Evolutionary conservation across 2,888 invertebrate genomes (phyloP), one percentile per base, ranked within the genome.

Genomic region (Cenopis cana): DNA sequence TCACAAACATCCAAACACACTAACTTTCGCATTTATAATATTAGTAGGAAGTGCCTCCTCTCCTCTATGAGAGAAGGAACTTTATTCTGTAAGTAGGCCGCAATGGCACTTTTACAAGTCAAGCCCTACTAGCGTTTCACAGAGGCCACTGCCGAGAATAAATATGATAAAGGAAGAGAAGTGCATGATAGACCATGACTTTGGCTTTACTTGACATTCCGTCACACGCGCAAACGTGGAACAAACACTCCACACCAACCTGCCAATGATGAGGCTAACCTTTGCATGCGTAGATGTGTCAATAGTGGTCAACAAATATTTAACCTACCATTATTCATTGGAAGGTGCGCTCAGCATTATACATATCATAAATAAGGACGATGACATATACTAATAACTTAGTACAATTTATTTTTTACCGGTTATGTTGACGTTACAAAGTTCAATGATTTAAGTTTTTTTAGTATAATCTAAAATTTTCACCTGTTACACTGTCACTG

Each of bases 241-340:
- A 76, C 77, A 80, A 82, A 81, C 82, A 86, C 84, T 87, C 77
- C 77, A 79, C 82, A 82, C 79, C 80, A 73, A 82, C 83, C 83
- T 81, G 83, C 81, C 85, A 85, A 85, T 85, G 84, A 82, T 65
- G 81, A 76, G 80, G 76, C 77, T 79, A 88, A 89, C 88, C 90
- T 90, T 89, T 88, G 82, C 77, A 76, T 80, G 74, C 78, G 76
- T 79, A 77, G 49, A 61, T 67, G 66, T 76, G 81, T 84, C 89
- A 87, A 89, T 83, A 88, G 77, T 79, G 76, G 77, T 79, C 71
- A 68, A 73, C 82, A 84, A 89, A 89, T 89, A 86, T 89, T 89
- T 82, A 79, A 74, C 74, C 74, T 75, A 74, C 74, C 75, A 76
- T 77, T 76, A 75, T 73, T 68, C 57, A 62, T 62, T 66, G 54